Conservation (phyloP, 2,113 vertebrate species). For the Catharus minimus region DNA sequence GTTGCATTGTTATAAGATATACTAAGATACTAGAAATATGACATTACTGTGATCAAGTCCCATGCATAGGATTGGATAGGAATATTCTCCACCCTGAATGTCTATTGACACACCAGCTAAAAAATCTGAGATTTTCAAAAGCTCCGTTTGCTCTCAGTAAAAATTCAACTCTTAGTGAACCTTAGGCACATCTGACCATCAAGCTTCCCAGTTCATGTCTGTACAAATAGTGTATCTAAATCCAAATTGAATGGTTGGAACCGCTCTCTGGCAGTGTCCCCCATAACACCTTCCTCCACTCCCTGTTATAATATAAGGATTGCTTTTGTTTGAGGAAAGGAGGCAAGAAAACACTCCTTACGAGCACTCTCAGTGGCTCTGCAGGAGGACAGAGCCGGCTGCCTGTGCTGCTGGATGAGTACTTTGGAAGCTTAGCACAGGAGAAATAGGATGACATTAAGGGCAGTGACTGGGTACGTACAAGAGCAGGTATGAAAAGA, state of each 20-base stretch:
- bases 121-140: conserved; percentile 32
- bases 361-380: conserved; percentile 13
- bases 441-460: conserved; percentile 67
- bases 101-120: background rate
- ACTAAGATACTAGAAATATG: background rate
- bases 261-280: conserved; percentile 3
- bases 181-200: background rate
- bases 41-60: background rate
- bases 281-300: background rate
- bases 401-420: conserved; percentile 30
- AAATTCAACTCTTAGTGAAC: background rate
- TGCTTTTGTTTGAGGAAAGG: conserved; percentile 62
- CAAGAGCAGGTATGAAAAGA: conserved; percentile 62
- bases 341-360: conserved; percentile 58
- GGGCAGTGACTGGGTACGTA: conserved; percentile 60
- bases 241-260: conserved; percentile 39
- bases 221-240: conserved; percentile 22
- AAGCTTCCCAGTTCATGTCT: conserved; percentile 24
- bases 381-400: conserved; percentile 17
- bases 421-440: conserved; percentile 53
- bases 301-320: conserved; percentile 22
- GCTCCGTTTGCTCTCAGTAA: background rate
- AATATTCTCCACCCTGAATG: background rate
- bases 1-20: background rate
- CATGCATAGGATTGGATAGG: background rate